These are phyloP conservation scores for Leucoma salicis DNA, from an alignment of 2,888 invertebrate species.

Conservation along the genomic window DNA sequence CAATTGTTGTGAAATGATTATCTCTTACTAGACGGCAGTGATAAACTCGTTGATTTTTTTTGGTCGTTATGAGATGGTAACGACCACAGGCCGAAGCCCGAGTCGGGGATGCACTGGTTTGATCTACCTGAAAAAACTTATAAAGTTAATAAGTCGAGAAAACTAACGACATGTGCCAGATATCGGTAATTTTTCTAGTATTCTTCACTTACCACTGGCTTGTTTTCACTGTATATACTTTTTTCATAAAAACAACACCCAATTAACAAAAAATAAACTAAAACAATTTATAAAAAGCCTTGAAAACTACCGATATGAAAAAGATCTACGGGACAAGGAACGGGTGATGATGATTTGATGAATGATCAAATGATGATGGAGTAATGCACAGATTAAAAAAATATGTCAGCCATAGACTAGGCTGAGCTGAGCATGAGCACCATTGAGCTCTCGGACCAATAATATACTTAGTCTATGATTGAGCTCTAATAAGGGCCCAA, in stretches of 20 bases:
- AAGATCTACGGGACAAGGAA: too few relatives aligned
- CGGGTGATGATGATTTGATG: too few relatives aligned
- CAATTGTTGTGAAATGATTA: constrained; percentile 49
- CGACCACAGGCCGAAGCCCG: constrained; percentile 76
- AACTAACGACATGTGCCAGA: constrained; percentile 55
- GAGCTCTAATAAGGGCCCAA: too few relatives aligned
- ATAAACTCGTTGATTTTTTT: constrained; percentile 34
- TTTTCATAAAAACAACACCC: constrained; percentile 44
- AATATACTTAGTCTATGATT: too few relatives aligned
- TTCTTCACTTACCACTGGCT: constrained; percentile 52
- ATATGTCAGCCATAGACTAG: too few relatives aligned
- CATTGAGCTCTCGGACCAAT: too few relatives aligned
- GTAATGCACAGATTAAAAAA: too few relatives aligned
- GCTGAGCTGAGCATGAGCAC: too few relatives aligned
- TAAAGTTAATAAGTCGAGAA: constrained; percentile 12
- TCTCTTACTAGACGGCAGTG: constrained; percentile 22
- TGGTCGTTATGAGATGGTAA: constrained; percentile 29
- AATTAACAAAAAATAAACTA: constrained; percentile 60
- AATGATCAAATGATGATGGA: too few relatives aligned
- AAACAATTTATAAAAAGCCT: constrained; percentile 65
- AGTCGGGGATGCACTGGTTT: constrained; percentile 40
- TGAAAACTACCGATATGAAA: constrained; percentile 58
- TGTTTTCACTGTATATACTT: constrained; percentile 38
- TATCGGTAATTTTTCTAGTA: constrained; percentile 22
- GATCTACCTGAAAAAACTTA: constrained; percentile 47